Evolutionary conservation across 2,888 invertebrate species (phyloP), one percentile per base, ranked within the genome.

Genomic region (Baccha elongata): DNA sequence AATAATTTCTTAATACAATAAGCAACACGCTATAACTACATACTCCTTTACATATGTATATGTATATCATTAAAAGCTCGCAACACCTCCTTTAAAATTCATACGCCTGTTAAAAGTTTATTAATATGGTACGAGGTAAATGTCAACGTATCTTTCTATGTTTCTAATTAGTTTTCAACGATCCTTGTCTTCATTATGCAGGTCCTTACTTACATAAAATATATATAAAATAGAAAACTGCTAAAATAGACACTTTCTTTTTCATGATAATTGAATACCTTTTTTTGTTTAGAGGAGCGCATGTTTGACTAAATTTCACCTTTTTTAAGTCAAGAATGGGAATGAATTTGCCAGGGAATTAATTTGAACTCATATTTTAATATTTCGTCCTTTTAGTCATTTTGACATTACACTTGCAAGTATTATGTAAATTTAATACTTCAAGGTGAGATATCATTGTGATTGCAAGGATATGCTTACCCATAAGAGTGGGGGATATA

Each of bases 321-420:
- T 46, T 46, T n/a, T 46, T 19, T 44, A 46, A 23, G 6, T 23
- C 0, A 21, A 21, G 37, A 58, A 29, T 15, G 26, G 44, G 62
- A 42, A 69, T 69, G 69, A 55, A 62, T 55, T 69, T 76, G 0
- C 23, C 29, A 55, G 53, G 10, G 50, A 71, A 71, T 71, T 46
- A 62, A 69, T 76, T 76, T 71, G 64, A 48, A 69, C 65, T 76
- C 48, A 58, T 71, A 64, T 69, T 69, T 71, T 69, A 44, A 3
- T 40, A 37, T 15, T 8, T 50, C 10, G 15, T 29, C 29, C 50
- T 50, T 29, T 26, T 50, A 50, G 50, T 11, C 29, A 7, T 35
- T 7, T 3, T 50, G 15, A 29, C 50, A 50, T 26, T 6, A 8
- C 1, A 26, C 10, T 10, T 4, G 26, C 5, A 50, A 26, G 15